Base-by-base conservation (phyloP, 2,797 vertebrate genomes). In the Coluber constrictor region DNA sequence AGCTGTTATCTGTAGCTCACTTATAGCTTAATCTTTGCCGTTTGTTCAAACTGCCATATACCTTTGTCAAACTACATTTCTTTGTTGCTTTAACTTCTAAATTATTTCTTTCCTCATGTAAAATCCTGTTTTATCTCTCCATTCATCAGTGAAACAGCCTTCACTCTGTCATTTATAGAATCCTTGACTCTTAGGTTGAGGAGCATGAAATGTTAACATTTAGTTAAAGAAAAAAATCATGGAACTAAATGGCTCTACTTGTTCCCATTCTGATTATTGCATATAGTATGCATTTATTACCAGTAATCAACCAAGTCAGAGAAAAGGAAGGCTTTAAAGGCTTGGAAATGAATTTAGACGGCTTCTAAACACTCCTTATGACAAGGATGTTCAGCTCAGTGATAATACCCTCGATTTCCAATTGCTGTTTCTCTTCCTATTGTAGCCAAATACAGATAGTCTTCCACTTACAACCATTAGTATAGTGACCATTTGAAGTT, bases 21-120 rank as follows among this genome's bases (percentile, higher is more conserved):
- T 87, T 37, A 91, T 37, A 1, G 0, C 79, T 60, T 60, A 60
- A 60, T 23, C 6, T 94, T 92, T 89, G 29, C 43, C 92, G 89
- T 83, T 88, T 70, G 47, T 94, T 94, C 56, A 54, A 25, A 15
- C 43, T 15, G 47, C 90, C 93, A 91, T 79, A 70, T 92, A 90
- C 94, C 86, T 92, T 91, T 88, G 89, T 90, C 90, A 93, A 91
- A 61, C 79, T 37, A 11, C 47, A 88, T 1, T 29, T 79, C 27
- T 51, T 94, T 93, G 20, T 54, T 0, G 8, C 92, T 63, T 94
- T 86, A 93, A 18, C 90, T 59, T 0, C 2, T 94, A 88, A 95
- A 96, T 95, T 94, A 95, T 95, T 93, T 94, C 95, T n/a, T 83
- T 93, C 56, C 66, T 95, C 54, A 29, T 94, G 88, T 96, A 87